Conservation (phyloP, 2,113 vertebrate genomes). For the Clarias gariepinus region DNA sequence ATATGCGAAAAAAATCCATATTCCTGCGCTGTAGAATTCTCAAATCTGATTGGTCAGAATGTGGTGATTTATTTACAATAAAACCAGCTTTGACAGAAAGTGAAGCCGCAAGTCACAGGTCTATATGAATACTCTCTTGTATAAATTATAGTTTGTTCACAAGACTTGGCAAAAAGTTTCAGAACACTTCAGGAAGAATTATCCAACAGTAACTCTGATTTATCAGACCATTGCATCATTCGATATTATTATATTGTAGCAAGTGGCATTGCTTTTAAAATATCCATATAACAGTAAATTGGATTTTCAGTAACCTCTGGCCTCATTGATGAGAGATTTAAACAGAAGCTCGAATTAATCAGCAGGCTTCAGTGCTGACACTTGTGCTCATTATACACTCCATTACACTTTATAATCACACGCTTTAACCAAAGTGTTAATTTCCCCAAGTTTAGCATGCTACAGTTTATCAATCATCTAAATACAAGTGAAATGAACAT, state of each 20-base stretch:
- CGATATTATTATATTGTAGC: not conserved
- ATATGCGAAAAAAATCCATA: not conserved
- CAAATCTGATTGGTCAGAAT: not conserved
- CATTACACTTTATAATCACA: constrained; percentile 24
- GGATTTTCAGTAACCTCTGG: constrained; percentile 13
- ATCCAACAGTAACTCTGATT: not conserved
- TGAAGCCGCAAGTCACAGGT: not conserved
- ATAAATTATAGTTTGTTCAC: not conserved
- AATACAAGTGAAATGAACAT: not conserved
- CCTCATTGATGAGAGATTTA: not conserved
- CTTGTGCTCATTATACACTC: constrained; percentile 15
- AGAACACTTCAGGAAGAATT: not conserved
- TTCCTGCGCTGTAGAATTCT: not conserved
- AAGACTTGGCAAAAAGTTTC: not conserved
- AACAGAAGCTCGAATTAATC: constrained; percentile 8
- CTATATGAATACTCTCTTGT: not conserved
- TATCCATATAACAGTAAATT: not conserved
- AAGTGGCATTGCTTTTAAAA: not conserved
- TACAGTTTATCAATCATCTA: not conserved
- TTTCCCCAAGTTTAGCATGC: not conserved
- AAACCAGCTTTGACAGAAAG: not conserved
- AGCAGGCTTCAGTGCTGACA: constrained; percentile 6
- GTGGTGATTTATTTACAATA: not conserved
- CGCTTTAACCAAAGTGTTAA: not conserved
- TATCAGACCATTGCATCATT: not conserved